phyloP scores from a whole-genome alignment of 2,113 vertebrate genomes.

The Lycocorax pyrrhopterus region DNA sequence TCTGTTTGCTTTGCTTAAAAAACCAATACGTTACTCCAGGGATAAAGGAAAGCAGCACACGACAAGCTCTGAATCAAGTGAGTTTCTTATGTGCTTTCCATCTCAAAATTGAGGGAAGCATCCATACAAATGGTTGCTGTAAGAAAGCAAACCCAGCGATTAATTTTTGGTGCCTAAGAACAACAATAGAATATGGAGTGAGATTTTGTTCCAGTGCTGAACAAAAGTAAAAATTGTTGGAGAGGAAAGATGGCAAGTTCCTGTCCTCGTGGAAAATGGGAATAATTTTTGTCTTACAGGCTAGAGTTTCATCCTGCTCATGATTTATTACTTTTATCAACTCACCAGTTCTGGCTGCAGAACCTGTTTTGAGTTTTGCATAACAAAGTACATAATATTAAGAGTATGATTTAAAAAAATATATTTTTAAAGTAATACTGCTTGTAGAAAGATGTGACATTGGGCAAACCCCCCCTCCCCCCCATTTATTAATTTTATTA shows the following conservation, averaged over 20 bases:
- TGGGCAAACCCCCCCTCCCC: background rate
- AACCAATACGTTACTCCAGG: background rate
- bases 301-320: background rate
- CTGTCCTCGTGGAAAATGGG: background rate
- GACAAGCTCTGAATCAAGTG: background rate
- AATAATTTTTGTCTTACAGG: background rate
- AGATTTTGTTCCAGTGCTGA: background rate
- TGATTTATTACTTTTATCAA: background rate
- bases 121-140: background rate
- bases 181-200: background rate
- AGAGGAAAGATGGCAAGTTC: background rate
- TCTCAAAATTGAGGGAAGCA: background rate
- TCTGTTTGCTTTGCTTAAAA: slow-evolving; percentile 52
- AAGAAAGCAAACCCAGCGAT: background rate
- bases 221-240: background rate
- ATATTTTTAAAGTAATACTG: background rate
- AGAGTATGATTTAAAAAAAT: rapidly evolving
- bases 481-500: background rate
- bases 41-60: background rate
- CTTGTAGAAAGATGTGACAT: background rate
- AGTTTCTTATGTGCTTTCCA: background rate
- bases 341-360: background rate
- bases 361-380: background rate
- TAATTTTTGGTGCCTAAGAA: background rate
- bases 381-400: background rate